Base-by-base conservation (phyloP, 1,140 invertebrate genomes). In the Capitella teleta region DNA sequence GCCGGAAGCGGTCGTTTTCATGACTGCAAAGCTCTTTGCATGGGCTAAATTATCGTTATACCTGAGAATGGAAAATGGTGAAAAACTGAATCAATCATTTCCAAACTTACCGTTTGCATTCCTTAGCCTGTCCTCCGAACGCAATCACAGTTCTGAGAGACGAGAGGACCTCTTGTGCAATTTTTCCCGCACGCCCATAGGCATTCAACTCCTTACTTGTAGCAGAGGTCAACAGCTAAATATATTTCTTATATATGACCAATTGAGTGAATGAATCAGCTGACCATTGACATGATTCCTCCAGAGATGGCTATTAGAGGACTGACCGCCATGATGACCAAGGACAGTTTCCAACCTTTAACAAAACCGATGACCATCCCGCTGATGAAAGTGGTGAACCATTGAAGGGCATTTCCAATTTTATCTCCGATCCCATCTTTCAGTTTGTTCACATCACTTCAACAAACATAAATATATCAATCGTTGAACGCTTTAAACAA, bases 391-490 rank as follows among this genome's bases (percentile, higher is more conserved):
- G 55, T 46, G 5, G 57, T 25, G n/a, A 56, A 28, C 36, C 37
- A 52, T 46, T 62, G 61, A 40, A 85, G 65, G 57, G 89, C 82
- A 53, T 84, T 82, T 4, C 80, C 80, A 6, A 87, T 73, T 66
- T 92, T 91, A 61, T 88, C 85, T 0, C 85, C 86, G 32, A 91
- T 80, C 2, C 86, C 88, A 64, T 89, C 85, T 64, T 87, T 82
- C 56, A 90, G 73, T 68, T 87, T 85, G 18, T 84, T 78, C n/a
- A 92, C 74, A 71, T 91, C 87, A 61, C 88, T 89, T 62, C 37
- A 62, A 59, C n/a, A n/a, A n/a, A n/a, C n/a, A n/a, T n/a, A n/a
- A n/a, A n/a, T n/a, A n/a, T n/a, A n/a, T n/a, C n/a, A n/a, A n/a
- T n/a, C n/a, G n/a, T n/a, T n/a, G n/a, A n/a, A n/a, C n/a, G n/a